Base-by-base conservation (phyloP, 2,888 invertebrate species). In the Mesochorus sp. region DNA sequence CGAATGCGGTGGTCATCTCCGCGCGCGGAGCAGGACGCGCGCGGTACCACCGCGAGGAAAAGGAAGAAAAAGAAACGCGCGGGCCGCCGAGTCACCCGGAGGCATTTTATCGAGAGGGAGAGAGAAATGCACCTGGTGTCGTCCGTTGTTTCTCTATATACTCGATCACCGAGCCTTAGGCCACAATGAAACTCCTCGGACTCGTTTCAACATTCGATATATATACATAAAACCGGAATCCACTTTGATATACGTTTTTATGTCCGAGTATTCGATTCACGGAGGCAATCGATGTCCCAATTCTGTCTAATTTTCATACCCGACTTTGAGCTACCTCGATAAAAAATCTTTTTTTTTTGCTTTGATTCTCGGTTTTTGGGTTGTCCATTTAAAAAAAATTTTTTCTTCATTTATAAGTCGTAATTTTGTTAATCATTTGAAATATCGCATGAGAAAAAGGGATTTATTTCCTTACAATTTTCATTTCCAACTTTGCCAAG, bases 1-100 rank as follows among this genome's bases (percentile, higher is more conserved):
- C 84, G 81, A 81, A 80, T 80, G 79, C 81, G 84, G 81, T 81
- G 83, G 82, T 80, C 83, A 64, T 57, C 55, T 75, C 5, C n/a
- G n/a, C n/a, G n/a, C n/a, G n/a, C n/a, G n/a, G n/a, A n/a, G n/a
- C n/a, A n/a, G n/a, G n/a, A 37, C 37, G 12, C 12, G 39, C 28
- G 57, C 31, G 24, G 62, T 44, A 62, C 26, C n/a, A n/a, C n/a
- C 24, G 37, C 10, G 37, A 51, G 37, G 34, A 61, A 14, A 8
- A 42, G 70, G 66, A 62, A 19, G 55, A 47, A 49, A 51, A 61
- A 66, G 66, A 34, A 21, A 6, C 19, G 14, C 59, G 62, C 28
- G 66, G 42, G 74, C 31, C 39, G 59, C 28, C 31, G 19, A 66
- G 72, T 61, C 44, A 57, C 55, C 59, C n/a, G 17, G 44, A 26